Conservation (phyloP, 2,113 vertebrate species). For the Saguinus imperator region DNA sequence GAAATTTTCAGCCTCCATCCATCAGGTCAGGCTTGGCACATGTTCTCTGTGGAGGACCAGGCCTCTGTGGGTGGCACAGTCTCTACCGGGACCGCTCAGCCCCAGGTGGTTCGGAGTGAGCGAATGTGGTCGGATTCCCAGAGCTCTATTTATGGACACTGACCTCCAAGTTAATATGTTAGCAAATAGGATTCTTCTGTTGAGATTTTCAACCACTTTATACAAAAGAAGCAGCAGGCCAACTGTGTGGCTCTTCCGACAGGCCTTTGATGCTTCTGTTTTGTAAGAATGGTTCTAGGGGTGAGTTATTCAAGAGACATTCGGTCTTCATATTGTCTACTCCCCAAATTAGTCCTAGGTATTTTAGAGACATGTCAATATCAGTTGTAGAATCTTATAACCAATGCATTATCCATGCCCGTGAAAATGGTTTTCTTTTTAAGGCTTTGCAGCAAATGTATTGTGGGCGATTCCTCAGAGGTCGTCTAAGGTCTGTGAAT, state of each 20-base stretch:
- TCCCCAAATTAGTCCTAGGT: neutral
- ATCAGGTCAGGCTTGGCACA: no score
- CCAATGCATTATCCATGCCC: neutral
- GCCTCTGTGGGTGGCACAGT: accelerated
- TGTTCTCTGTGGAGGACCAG: neutral
- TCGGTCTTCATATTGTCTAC: accelerated
- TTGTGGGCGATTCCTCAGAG: neutral
- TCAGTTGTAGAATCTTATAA: neutral
- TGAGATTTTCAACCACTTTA: neutral
- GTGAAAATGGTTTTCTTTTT: neutral
- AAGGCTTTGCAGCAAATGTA: neutral
- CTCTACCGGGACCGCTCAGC: neutral
- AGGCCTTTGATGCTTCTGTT: neutral
- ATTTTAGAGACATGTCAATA: neutral
- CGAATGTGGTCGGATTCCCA: accelerated
- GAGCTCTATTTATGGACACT: no score
- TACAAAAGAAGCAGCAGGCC: accelerated
- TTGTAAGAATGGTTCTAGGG: neutral
- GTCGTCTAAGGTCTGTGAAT: neutral
- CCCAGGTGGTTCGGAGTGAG: accelerated
- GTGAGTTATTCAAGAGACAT: no score
- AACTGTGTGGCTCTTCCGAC: accelerated
- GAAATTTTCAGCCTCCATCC: accelerated
- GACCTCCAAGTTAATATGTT: no score
- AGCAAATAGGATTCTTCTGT: no score